These are phyloP conservation scores for Aethes cnicana DNA, from an alignment of 2,888 invertebrate genomes.

Conservation along the genomic window DNA sequence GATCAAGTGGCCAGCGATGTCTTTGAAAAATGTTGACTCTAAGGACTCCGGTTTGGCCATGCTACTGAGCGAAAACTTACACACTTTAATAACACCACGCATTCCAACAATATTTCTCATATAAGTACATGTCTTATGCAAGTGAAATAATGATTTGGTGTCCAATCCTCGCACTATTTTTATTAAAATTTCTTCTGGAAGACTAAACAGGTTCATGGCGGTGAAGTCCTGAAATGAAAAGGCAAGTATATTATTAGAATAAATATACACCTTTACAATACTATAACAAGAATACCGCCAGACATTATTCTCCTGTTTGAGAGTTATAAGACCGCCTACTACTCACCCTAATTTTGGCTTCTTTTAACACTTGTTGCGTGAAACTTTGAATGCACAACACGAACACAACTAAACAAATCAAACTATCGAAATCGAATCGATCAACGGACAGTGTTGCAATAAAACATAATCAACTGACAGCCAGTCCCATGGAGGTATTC, in stretches of 20 bases:
- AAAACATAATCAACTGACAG: too few relatives aligned
- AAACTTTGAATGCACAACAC: too few relatives aligned
- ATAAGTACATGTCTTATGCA: constrained; percentile 51
- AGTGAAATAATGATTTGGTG: constrained; percentile 44
- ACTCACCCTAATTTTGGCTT: too few relatives aligned
- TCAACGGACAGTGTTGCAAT: too few relatives aligned
- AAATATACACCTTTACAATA: too few relatives aligned
- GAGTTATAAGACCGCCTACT: too few relatives aligned
- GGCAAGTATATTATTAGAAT: neutral
- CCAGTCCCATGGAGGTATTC: too few relatives aligned
- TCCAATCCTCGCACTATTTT: constrained; percentile 58
- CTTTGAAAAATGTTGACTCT: constrained; percentile 51
- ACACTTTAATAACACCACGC: constrained; percentile 48
- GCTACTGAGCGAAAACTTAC: constrained; percentile 50
- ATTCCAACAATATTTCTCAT: constrained; percentile 47
- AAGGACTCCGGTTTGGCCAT: constrained; percentile 55
- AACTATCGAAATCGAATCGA: too few relatives aligned
- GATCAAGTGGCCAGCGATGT: constrained; percentile 50
- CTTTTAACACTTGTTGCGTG: too few relatives aligned
- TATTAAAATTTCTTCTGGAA: constrained; percentile 67
- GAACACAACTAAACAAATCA: too few relatives aligned
- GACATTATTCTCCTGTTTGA: too few relatives aligned
- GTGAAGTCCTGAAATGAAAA: neutral
- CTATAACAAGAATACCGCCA: too few relatives aligned
- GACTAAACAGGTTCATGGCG: constrained; percentile 32